Conservation (phyloP, 1,140 invertebrate species). For the Drosophila mojavensis region DNA sequence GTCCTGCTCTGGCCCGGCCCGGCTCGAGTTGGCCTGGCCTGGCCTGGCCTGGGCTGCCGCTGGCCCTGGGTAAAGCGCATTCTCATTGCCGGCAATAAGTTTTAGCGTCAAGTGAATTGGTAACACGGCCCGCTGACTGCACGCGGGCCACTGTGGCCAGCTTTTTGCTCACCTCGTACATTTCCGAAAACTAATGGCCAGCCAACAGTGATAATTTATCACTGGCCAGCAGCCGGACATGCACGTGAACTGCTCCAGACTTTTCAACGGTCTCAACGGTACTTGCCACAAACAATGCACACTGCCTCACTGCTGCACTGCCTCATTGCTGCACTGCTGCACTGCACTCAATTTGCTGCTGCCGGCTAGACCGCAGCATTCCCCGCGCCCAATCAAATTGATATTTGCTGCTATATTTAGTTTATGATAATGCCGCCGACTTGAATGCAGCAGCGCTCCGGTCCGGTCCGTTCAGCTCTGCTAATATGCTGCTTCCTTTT, state of each 20-base stretch:
- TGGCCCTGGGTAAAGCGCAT: slow-evolving; percentile 65
- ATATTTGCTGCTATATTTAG: slow-evolving; percentile 82
- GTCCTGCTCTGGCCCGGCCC: not conserved
- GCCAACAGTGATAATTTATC: slow-evolving; percentile 81
- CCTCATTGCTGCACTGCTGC: not conserved
- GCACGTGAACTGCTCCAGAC: slow-evolving; percentile 40
- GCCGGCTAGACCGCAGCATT: slow-evolving; percentile 39
- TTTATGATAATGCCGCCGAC: slow-evolving; percentile 80
- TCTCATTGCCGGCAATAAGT: slow-evolving; percentile 72
- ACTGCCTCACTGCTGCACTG: not conserved
- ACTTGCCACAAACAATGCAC: slow-evolving; percentile 71
- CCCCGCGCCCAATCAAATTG: slow-evolving; percentile 71
- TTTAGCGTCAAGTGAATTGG: slow-evolving; percentile 51
- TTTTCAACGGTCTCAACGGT: slow-evolving; percentile 60
- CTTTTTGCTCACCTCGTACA: slow-evolving; percentile 70
- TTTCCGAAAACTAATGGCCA: slow-evolving; percentile 78
- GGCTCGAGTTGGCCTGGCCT: slow-evolving; percentile 9
- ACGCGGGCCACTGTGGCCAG: slow-evolving; percentile 17
- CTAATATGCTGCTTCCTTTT: slow-evolving; percentile 68
- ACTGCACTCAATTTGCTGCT: slow-evolving; percentile 73
- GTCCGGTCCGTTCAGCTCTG: slow-evolving; percentile 15
- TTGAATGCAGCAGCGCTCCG: slow-evolving; percentile 28
- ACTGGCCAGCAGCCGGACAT: slow-evolving; percentile 78
- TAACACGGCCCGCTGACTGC: slow-evolving; percentile 36
- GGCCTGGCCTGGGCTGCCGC: slow-evolving; percentile 21